Conservation (phyloP, 2,797 vertebrate species). For the Myotis myotis region DNA sequence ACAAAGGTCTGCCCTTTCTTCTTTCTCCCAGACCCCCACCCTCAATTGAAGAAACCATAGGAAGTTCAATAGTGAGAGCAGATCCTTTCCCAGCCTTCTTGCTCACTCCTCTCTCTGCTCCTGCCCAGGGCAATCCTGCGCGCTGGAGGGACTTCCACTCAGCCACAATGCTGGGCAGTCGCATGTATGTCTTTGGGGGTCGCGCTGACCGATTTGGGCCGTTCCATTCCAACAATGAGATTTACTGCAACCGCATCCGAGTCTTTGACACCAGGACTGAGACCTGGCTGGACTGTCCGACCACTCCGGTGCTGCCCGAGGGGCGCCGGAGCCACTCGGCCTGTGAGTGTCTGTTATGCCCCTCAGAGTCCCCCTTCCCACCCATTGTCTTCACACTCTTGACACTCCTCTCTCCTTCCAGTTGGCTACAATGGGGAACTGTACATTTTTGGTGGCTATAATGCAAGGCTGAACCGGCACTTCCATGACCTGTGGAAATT, state of each 20-base stretch:
- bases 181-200: slow-evolving; percentile 98
- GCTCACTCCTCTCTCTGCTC: not conserved
- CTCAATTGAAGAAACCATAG: not conserved
- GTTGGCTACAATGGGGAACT: slow-evolving; percentile 96
- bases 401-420: slow-evolving; percentile 75
- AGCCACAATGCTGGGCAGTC: slow-evolving; percentile 95
- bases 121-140: slow-evolving; percentile 91
- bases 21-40: not conserved
- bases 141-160: slow-evolving; percentile 99
- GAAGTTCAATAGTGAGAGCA: not conserved
- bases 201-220: slow-evolving; percentile 97
- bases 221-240: slow-evolving; percentile 99
- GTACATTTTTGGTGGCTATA: slow-evolving; percentile 98
- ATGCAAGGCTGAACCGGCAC: slow-evolving; percentile 96
- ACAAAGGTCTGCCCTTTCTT: slow-evolving; percentile 89
- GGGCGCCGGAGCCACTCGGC: slow-evolving; percentile 97
- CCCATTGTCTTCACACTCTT: not conserved
- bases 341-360: slow-evolving; percentile 87
- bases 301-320: slow-evolving; percentile 90
- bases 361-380: not conserved
- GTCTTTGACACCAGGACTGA: slow-evolving; percentile 96
- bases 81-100: not conserved
- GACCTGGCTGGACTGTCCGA: slow-evolving; percentile 93
- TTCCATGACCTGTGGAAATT: slow-evolving; percentile 99
- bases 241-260: slow-evolving; percentile 98